Conservation (phyloP, 2,113 vertebrate genomes). For the Synodontis membranacea region DNA sequence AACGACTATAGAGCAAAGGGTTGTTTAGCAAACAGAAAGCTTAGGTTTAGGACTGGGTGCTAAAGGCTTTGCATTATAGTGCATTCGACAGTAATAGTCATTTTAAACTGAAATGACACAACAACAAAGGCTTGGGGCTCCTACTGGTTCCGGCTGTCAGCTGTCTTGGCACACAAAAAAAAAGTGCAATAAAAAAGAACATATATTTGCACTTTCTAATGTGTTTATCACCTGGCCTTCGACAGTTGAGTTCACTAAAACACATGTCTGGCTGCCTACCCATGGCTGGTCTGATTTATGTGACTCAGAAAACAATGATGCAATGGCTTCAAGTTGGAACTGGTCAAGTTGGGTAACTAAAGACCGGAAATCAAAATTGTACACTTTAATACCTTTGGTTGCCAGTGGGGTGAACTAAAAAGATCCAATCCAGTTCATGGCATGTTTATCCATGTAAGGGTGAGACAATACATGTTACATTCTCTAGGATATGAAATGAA, state of each 20-base stretch:
- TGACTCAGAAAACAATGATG: background rate
- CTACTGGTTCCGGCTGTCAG: background rate
- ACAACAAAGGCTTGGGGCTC: background rate
- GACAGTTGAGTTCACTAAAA: background rate
- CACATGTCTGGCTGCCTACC: background rate
- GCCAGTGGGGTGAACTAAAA: background rate
- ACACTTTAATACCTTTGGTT: background rate
- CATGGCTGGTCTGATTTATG: background rate
- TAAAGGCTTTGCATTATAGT: background rate
- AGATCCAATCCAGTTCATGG: background rate
- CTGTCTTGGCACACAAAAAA: background rate
- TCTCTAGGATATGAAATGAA: background rate
- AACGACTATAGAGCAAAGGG: background rate
- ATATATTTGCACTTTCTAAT: background rate
- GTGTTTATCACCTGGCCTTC: background rate
- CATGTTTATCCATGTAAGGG: background rate
- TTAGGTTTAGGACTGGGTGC: background rate
- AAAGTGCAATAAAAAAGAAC: background rate
- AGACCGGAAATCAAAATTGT: background rate
- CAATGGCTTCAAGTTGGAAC: background rate
- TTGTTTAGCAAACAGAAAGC: background rate
- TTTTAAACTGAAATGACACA: background rate
- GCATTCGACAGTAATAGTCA: background rate
- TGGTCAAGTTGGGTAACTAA: background rate
- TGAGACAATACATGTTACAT: background rate